Evolutionary conservation across 2,888 invertebrate species (phyloP), one percentile per base, ranked within the genome.

Genomic region (Brachyptera risi): DNA sequence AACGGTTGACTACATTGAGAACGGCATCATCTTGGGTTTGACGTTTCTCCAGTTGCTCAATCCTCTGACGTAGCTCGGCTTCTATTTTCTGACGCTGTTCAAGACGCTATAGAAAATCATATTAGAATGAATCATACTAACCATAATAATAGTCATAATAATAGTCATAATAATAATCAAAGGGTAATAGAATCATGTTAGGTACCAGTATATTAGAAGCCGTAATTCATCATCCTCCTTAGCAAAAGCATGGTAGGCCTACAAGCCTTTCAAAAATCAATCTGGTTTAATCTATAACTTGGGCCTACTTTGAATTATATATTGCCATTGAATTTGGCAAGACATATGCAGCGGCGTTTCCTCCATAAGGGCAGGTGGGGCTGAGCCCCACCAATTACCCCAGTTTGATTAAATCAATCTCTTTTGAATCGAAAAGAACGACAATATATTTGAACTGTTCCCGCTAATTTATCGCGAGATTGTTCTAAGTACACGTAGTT

Each of bases 1-100:
- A 94, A 38, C 96, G 83, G 78, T 98, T 98, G 7, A 98, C 96
- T 58, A 97, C 96, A 79, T 96, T 97, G 4, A 98, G 81, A 27
- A 99, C 96, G 27, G 96, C 96, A 79, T 99, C 99, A 74, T 98
- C 98, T 73, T 95, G 94, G 7, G 92, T 93, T 75, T 96, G 96
- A 1, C 96, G 81, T 73, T 95, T 94, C 72, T 96, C 96, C 62
- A 96, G 75, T 73, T 96, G 94, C 73, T 96, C 96, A 67, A 96
- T 94, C 65, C 96, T 80, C 63, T 91, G 89, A n/a, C 94, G 83
- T 61, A 92, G 79, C 71, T 95, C 94, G 1, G 87, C 85, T 75
- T 96, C 94, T 65, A 88, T 85, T 65, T 92, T 83, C 74, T 94
- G 92, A 64, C 97, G 82, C 75, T 95, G 92, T 72, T 97, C 96